Base-by-base conservation (phyloP, 2,888 invertebrate species). In the Lepidonotus clava region DNA sequence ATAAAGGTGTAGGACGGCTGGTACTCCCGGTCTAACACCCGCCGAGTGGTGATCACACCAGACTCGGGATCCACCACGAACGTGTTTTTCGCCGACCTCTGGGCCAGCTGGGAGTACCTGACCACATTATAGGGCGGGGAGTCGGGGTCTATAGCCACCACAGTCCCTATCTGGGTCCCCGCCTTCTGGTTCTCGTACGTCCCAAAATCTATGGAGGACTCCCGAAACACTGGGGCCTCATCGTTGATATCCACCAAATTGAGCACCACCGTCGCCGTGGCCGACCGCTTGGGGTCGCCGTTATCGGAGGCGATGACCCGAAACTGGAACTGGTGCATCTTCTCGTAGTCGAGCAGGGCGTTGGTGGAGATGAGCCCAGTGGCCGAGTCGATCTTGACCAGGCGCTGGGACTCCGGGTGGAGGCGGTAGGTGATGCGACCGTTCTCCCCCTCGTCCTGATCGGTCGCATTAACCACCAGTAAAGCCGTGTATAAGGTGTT, bases 231-330 rank as follows among this genome's bases (percentile, higher is more conserved):
- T 8, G 86, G 86, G 0, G 77, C 61, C 77, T 77, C 77, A 86
- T 86, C 86, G 34, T 86, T 86, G 14, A 77, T 76, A 36, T 86
- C 86, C 2, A 86, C 53, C n/a, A 86, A 32, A n/a, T 86, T 67
- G 32, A 86, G 76, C 36, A 86, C 51, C 24, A 86, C 53, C 4
- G 76, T 86, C 32, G 86, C 77, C 1, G 86, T 86, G 53, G 77
- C 18, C 34, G 86, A 77, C n/a, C 53, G 51, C 53, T 34, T 38
- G 0, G 86, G 86, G 36, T 76, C 36, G 14, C 86, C 86, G n/a
- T 86, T 86, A 38, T 86, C 86, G 6, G 38, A 18, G 2, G 86
- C 86, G 36, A 86, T 53, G 32, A 86, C 86, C n/a, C 77, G 32
- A 56, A 86, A 77, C 77, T 76, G 76, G 71, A 76, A 76, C 34